Evolutionary conservation across 2,113 vertebrate genomes (phyloP).

Genomic region (crab-eating macaque (Macaca fascicularis)): T2T-MFA8v1.1 NC_088387.1:61517001-61517500

Average conservation of each 20-base stretch:
- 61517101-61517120: slow-evolving; percentile 44
- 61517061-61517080: not conserved
- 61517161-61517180: slow-evolving; percentile 99
- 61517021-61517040: not conserved
- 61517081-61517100: slow-evolving; percentile 41
- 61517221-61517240: slow-evolving; percentile 99
- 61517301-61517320: slow-evolving; percentile 98
- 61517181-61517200: slow-evolving; percentile 99
- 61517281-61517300: slow-evolving; percentile 98
- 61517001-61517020: not conserved
- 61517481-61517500: slow-evolving; percentile 99
- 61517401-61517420: slow-evolving; percentile 97
- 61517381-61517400: slow-evolving; percentile 99
- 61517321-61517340: slow-evolving; percentile 96
- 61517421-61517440: slow-evolving; percentile 93
- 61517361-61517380: slow-evolving; percentile 99
- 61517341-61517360: slow-evolving; percentile 97
- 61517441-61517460: slow-evolving; percentile 96
- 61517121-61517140: slow-evolving; percentile 81
- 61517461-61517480: slow-evolving; percentile 98
- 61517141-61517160: slow-evolving; percentile 88
- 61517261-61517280: slow-evolving; percentile 99
- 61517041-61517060: not conserved
- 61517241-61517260: slow-evolving; percentile 99
- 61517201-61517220: slow-evolving; percentile 99